Evolutionary conservation across 2,797 vertebrate species (phyloP).

Genomic region (Brachyrhaphis roseni): DNA sequence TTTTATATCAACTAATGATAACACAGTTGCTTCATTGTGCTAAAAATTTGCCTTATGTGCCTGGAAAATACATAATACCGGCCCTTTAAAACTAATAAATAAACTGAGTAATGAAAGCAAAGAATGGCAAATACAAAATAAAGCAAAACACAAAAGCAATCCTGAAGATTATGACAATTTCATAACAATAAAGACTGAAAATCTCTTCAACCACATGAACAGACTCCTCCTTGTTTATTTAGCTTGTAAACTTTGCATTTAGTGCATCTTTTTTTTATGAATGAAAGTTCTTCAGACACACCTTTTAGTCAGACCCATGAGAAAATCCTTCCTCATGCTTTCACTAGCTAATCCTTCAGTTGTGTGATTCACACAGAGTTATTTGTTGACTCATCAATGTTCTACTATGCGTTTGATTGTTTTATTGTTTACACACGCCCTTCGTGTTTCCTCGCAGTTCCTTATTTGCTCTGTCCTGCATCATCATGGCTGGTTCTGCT

Average conservation of each 20-base stretch:
- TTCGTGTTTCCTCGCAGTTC: conserved; percentile 69
- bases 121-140: neutral
- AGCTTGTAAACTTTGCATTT: neutral
- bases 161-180: neutral
- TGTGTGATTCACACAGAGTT: neutral
- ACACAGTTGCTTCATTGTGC: too few species aligned
- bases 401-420: neutral
- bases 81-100: neutral
- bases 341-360: neutral
- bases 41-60: too few species aligned
- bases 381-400: neutral
- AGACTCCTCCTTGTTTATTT: neutral
- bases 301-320: neutral
- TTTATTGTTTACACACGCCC: neutral
- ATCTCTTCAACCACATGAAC: neutral
- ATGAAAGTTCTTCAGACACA: neutral
- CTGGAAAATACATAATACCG: neutral
- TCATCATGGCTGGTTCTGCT: conserved; percentile 84
- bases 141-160: neutral
- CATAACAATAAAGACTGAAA: neutral
- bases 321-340: neutral
- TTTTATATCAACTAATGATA: too few species aligned
- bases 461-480: conserved; percentile 86
- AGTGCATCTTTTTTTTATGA: neutral
- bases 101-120: neutral